A percentile compares a stretch with the other conserved stretches of the same genome.
Conservation (phyloP, 2,113 vertebrate species). For the Haemorhous mexicanus region DNA sequence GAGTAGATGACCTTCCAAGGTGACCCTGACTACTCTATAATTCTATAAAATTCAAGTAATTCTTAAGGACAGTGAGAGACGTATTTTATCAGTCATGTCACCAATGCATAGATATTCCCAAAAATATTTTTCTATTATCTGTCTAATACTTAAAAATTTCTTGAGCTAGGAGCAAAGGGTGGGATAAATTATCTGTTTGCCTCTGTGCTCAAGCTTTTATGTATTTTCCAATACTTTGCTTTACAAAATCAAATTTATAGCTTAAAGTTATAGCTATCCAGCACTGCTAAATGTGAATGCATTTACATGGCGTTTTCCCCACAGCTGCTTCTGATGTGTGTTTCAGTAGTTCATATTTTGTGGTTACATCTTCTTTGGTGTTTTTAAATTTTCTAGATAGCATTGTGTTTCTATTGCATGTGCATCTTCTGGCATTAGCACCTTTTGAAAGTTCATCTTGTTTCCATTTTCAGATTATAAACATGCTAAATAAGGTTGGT, state of each 20-base stretch:
- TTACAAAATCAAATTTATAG: not conserved
- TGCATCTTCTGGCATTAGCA: not conserved
- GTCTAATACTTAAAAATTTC: not conserved
- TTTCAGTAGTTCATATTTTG: not conserved
- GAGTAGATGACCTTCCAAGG: not conserved
- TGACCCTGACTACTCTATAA: not conserved
- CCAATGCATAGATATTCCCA: not conserved
- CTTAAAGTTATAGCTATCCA: not conserved
- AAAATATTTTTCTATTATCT: not conserved
- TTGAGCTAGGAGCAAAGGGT: not conserved
- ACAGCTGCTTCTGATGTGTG: not conserved
- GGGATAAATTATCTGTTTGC: not conserved
- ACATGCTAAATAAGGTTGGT: not conserved
- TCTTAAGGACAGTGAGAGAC: not conserved
- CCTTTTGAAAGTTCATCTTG: not conserved
- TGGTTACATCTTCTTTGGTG: not conserved
- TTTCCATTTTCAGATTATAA: not conserved
- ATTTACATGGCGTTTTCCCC: not conserved
- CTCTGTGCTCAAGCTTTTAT: not conserved
- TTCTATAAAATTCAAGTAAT: not conserved
- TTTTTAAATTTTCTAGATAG: not conserved
- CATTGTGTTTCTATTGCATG: not conserved
- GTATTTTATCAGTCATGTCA: not conserved
- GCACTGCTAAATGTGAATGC: not conserved
- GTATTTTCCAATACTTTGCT: not conserved